A percentile compares a stretch with the other conserved stretches of the same genome.
phyloP scores from a whole-genome alignment of 2,888 invertebrate genomes.

The Hypomecis atomaria region DNA sequence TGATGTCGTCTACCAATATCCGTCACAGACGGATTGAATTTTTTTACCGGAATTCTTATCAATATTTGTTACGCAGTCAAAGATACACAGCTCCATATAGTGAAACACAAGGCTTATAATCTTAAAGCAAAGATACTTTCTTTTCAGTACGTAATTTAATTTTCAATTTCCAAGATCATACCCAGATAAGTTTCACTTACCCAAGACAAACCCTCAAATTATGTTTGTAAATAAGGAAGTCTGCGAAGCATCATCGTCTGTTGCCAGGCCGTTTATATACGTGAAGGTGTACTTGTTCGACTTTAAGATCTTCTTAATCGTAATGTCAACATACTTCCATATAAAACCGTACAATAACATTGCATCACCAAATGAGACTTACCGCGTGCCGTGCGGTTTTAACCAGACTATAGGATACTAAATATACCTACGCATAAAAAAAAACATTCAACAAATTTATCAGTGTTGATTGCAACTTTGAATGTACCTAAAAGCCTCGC shows the following conservation, averaged over 20 bases:
- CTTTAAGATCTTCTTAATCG: constrained; percentile 7
- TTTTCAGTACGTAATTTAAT: not conserved
- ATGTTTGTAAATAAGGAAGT: constrained; percentile 13
- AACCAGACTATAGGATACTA: constrained; percentile 3
- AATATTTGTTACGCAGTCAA: too few relatives aligned
- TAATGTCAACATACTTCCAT: constrained; percentile 6
- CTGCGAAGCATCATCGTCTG: constrained; percentile 5
- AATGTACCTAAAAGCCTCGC: too few relatives aligned
- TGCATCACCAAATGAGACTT: constrained; percentile 9
- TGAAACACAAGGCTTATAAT: too few relatives aligned
- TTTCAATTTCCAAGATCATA: not conserved
- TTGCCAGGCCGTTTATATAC: constrained; percentile 4
- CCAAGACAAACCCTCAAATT: not conserved
- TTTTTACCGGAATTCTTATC: too few relatives aligned
- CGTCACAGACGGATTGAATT: too few relatives aligned
- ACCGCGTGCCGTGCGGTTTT: not conserved
- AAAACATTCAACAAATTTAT: not conserved
- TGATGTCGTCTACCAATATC: too few relatives aligned
- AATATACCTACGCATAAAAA: not conserved
- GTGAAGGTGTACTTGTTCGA: constrained; percentile 16
- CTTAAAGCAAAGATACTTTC: too few relatives aligned
- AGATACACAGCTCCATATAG: too few relatives aligned
- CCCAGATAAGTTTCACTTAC: not conserved
- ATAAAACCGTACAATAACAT: constrained; percentile 6
- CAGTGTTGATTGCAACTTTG: too few relatives aligned